phyloP scores from a whole-genome alignment of 2,797 vertebrate genomes.

The Oreonectes daqikongensis region DNA sequence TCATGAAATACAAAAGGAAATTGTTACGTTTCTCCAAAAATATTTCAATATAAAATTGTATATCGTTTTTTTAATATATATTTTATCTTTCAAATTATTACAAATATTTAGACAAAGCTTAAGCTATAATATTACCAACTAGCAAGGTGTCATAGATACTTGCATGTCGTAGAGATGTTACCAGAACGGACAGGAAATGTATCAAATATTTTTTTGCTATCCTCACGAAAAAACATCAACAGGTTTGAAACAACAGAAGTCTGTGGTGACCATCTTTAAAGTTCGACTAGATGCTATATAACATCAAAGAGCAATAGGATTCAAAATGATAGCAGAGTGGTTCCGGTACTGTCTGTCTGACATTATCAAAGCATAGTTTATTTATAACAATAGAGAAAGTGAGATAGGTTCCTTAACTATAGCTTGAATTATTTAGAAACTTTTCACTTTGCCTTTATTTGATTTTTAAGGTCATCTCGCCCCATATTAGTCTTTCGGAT shows the following conservation, averaged over 20 bases:
- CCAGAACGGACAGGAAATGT: neutral
- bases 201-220: too few species aligned
- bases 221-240: too few species aligned
- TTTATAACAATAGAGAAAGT: slow-evolving; percentile 29
- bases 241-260: neutral
- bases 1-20: neutral
- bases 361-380: slow-evolving; percentile 40
- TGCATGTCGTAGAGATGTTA: too few species aligned
- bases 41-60: too few species aligned
- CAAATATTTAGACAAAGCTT: too few species aligned
- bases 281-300: neutral
- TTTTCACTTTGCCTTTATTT: slow-evolving; percentile 22
- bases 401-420: slow-evolving; percentile 7
- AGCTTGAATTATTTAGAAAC: slow-evolving; percentile 34
- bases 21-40: too few species aligned
- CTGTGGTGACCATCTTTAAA: neutral
- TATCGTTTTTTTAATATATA: too few species aligned
- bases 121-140: too few species aligned
- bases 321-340: neutral
- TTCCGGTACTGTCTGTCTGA: slow-evolving; percentile 10
- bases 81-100: too few species aligned
- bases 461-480: slow-evolving; percentile 30
- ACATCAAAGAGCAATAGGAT: neutral
- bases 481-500: neutral
- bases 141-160: too few species aligned